Percentiles rank a stretch among this genome's conserved stretches.
Evolutionary conservation across 35 echinoderm and acorn worm species (phyloP).

Genomic region (Ptychodera flava): DNA sequence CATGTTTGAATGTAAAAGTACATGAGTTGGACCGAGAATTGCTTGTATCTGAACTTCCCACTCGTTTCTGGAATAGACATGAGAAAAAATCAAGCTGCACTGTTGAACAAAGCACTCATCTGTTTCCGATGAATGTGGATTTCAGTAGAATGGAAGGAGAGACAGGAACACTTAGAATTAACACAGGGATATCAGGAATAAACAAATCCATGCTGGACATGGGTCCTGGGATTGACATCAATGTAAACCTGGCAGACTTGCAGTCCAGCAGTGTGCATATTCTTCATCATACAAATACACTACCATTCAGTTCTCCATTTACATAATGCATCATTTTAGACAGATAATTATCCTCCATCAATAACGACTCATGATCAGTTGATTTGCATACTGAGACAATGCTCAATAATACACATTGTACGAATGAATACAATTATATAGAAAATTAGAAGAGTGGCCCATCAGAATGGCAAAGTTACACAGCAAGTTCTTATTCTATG

Average conservation of each 20-base stretch:
- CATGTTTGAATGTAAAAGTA: conserved; percentile 74
- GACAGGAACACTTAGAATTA: not conserved
- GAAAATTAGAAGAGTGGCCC: too few species aligned
- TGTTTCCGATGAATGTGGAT: not conserved
- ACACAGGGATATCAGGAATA: not conserved
- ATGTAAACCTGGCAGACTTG: not conserved
- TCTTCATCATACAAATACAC: too few species aligned
- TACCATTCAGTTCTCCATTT: too few species aligned
- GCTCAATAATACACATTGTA: too few species aligned
- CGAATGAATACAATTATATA: too few species aligned
- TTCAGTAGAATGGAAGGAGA: not conserved
- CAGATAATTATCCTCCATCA: too few species aligned
- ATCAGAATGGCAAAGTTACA: too few species aligned
- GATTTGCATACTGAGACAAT: too few species aligned
- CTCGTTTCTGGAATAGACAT: conserved; percentile 52
- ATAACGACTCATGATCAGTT: too few species aligned
- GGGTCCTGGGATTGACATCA: not conserved
- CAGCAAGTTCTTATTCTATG: too few species aligned
- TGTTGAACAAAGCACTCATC: not conserved
- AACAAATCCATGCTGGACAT: not conserved
- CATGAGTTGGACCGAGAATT: conserved; percentile 78
- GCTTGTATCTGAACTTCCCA: conserved; percentile 82
- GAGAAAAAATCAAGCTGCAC: not conserved
- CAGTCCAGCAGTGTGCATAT: too few species aligned
- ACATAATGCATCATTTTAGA: too few species aligned